Evolutionary conservation across 2,888 invertebrate species (phyloP), one percentile per base, ranked within the genome.

Genomic region (Nemoura dubitans): DNA sequence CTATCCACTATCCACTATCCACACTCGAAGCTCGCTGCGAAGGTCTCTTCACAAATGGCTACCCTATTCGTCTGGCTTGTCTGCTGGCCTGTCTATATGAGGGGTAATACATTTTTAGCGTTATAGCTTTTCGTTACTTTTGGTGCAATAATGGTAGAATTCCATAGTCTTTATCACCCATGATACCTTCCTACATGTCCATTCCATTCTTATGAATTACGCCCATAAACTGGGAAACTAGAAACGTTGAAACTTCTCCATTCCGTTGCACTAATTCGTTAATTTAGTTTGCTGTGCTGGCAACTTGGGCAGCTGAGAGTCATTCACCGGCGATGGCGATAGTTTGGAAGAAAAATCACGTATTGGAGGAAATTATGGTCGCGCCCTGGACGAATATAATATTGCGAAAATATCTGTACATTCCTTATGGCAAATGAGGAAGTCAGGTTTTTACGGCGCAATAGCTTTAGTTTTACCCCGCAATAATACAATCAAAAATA

Each of bases 131-230:
- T 76, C 84, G 78, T 76, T 83, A 80, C 84, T 87, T 83, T 83
- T 82, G 86, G 80, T 87, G 84, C 86, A 86, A 84, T 87, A 84
- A 84, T 84, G 84, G 84, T 84, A 84, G 84, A 84, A 59, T 84
- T 84, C 7, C 84, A 81, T 30, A 76, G 84, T 84, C 84, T 84
- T 84, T 84, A 84, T 84, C 84, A 30, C 84, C 84, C 16, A 10
- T 6, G 59, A 59, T 84, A 81, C 81, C 81, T 81, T 30, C 81
- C 59, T 84, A 27, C 84, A 84, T 59, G 84, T 84, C 84, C 29
- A 84, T 59, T 84, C 84, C 84, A 84, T 76, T 59, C 84, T 84
- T 84, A 43, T 84, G 84, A 59, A 84, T 84, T 84, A 84, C 59
- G 43, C 26, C 84, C 84, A 84, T 84, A 84, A 84, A 84, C 76